These are phyloP conservation scores for Zosterops borbonicus DNA, from an alignment of 2,113 vertebrate genomes.

Conservation along the genomic window DNA sequence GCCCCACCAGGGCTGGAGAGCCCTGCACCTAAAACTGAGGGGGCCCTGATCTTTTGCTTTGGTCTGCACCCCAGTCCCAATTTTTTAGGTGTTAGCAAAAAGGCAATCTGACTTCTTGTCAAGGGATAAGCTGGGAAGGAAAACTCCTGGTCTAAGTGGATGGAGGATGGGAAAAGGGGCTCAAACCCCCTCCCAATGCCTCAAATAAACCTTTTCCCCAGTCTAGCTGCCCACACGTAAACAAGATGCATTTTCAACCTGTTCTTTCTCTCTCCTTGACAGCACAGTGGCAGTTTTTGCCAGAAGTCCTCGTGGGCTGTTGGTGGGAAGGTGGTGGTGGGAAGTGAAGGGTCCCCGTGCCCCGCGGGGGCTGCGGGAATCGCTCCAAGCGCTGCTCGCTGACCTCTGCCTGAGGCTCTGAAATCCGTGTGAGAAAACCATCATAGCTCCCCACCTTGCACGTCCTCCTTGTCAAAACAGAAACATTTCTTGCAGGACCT, in stretches of 20 bases:
- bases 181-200: neutral
- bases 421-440: neutral
- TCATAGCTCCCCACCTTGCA: neutral
- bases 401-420: neutral
- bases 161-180: neutral
- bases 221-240: conserved; percentile 22
- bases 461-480: conserved; percentile 3
- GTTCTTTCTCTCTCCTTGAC: neutral
- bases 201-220: conserved; percentile 19
- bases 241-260: conserved; percentile 33
- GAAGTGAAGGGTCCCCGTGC: neutral
- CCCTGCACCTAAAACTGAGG: neutral
- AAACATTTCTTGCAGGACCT: neutral
- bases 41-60: neutral
- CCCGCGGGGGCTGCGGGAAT: neutral
- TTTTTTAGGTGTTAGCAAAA: neutral
- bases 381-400: neutral
- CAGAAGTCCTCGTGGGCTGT: neutral
- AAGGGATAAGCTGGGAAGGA: neutral
- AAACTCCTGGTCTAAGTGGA: neutral
- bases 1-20: neutral
- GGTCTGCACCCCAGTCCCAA: neutral
- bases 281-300: neutral
- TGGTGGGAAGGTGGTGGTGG: neutral
- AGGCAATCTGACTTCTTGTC: neutral